Evolutionary conservation across 2,888 invertebrate species (phyloP).

Genomic region (Pasiphila rectangulata): DNA sequence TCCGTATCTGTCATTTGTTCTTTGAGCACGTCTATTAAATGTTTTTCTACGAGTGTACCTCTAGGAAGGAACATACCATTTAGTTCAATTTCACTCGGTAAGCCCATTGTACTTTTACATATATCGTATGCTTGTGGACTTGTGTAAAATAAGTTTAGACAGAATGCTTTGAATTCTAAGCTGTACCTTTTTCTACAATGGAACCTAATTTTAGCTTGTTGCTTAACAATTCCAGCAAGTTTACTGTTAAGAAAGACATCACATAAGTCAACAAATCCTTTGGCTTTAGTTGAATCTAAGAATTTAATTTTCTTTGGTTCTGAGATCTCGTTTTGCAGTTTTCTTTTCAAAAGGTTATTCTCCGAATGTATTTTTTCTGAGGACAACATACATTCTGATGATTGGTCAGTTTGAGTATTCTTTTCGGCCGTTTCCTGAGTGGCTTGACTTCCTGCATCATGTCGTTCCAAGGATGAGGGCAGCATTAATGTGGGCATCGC

Average conservation of each 20-base stretch:
- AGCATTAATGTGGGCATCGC: not conserved
- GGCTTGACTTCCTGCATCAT: not conserved
- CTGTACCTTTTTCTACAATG: conserved; percentile 11
- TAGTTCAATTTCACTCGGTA: conserved; percentile 27
- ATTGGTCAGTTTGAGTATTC: not conserved
- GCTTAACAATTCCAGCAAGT: conserved; percentile 29
- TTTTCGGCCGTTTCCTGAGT: not conserved
- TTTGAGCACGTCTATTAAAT: conserved; percentile 27
- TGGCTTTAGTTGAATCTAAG: not conserved
- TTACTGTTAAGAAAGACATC: not conserved
- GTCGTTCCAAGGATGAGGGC: not conserved
- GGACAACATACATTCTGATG: no score
- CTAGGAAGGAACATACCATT: conserved; percentile 21
- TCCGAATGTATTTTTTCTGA: not conserved
- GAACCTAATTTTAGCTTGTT: conserved; percentile 17
- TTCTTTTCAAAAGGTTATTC: not conserved
- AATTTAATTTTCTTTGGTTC: not conserved
- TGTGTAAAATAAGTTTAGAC: conserved; percentile 33
- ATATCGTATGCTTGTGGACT: conserved; percentile 35
- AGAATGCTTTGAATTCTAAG: conserved; percentile 23
- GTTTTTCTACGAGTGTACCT: conserved; percentile 27
- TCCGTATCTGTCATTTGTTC: conserved; percentile 30
- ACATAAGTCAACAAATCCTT: not conserved
- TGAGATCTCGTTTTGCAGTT: not conserved
- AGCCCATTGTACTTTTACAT: conserved; percentile 22